These are phyloP conservation scores for Microctonus aethiopoides DNA, from an alignment of 2,888 invertebrate genomes.

Conservation along the genomic window DNA sequence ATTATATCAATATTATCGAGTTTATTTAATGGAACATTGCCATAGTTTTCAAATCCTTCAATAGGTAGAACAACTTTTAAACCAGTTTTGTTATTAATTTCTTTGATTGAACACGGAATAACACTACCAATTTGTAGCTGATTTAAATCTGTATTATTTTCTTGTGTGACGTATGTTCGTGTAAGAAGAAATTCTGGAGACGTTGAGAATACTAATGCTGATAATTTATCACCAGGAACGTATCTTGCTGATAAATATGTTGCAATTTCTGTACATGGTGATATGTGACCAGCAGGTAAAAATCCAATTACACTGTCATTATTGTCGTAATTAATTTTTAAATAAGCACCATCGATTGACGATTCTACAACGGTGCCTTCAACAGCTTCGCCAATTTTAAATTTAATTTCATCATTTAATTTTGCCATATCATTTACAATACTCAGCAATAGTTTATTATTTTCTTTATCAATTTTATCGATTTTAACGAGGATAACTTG, in stretches of 20 bases:
- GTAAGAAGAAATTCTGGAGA: conserved; percentile 54
- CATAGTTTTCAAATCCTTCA: conserved; percentile 46
- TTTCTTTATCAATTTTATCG: conserved; percentile 39
- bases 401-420: conserved; percentile 18
- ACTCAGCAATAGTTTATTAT: conserved; percentile 42
- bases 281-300: conserved; percentile 59
- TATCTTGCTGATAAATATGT: conserved; percentile 50
- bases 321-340: conserved; percentile 45
- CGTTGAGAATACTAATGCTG: conserved; percentile 55
- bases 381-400: conserved; percentile 52
- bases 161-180: conserved; percentile 48
- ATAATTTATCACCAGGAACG: conserved; percentile 51
- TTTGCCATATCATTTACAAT: conserved; percentile 21
- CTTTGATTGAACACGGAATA: conserved; percentile 54
- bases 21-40: conserved; percentile 40
- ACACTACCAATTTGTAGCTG: conserved; percentile 49
- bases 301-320: conserved; percentile 45
- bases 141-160: conserved; percentile 42
- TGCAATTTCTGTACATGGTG: conserved; percentile 56
- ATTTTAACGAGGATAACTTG: conserved; percentile 68
- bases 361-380: conserved; percentile 55
- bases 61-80: conserved; percentile 55
- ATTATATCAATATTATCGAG: conserved; percentile 44
- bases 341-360: conserved; percentile 52
- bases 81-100: conserved; percentile 40